These are phyloP conservation scores for Umimayanthus chanpuru DNA, from an alignment of 92 coral and sea anemone genomes.

Conservation along the genomic window DNA sequence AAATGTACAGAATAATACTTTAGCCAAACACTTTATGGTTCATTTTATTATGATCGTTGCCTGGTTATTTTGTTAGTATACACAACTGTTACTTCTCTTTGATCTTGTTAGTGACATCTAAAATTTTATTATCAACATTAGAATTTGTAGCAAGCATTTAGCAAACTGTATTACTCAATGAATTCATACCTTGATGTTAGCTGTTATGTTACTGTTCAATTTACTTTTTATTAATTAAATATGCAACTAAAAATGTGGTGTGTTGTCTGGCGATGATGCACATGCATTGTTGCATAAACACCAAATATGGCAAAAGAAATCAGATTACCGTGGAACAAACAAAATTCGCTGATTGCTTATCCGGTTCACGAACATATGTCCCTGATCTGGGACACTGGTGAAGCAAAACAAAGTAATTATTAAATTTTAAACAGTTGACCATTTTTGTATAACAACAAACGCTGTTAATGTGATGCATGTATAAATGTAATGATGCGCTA, in stretches of 20 bases:
- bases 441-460: too few species aligned
- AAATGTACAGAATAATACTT: too few species aligned
- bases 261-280: slow-evolving; percentile 1
- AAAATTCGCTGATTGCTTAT: neutral
- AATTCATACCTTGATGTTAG: neutral
- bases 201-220: neutral
- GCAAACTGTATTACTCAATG: too few species aligned
- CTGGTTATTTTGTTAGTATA: too few species aligned
- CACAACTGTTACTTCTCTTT: too few species aligned
- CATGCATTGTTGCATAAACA: slow-evolving; percentile 5
- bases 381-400: slow-evolving; percentile 28
- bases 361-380: neutral
- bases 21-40: too few species aligned
- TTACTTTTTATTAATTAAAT: too few species aligned
- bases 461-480: too few species aligned
- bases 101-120: too few species aligned
- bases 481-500: too few species aligned
- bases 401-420: slow-evolving; percentile 4
- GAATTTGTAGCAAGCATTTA: neutral
- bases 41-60: too few species aligned
- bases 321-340: slow-evolving; percentile 11
- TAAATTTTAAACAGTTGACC: neutral
- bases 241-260: neutral
- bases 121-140: too few species aligned
- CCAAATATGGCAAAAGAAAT: slow-evolving; percentile 13